Evolutionary conservation across 2,113 vertebrate species (phyloP).

Genomic region (Excalfactoria chinensis): DNA sequence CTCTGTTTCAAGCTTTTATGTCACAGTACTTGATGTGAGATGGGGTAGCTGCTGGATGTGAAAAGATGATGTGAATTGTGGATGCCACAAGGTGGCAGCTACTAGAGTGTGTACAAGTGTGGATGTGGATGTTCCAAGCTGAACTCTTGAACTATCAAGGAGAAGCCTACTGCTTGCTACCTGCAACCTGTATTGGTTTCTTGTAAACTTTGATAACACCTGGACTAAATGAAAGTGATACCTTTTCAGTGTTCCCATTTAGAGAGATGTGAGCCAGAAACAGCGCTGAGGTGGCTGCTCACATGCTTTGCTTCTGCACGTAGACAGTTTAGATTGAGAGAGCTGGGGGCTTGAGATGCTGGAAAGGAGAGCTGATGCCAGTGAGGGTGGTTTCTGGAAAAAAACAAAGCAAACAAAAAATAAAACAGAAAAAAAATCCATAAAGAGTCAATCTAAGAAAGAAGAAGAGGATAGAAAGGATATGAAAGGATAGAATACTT

Average conservation of each 20-base stretch:
- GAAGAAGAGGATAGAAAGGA: background rate
- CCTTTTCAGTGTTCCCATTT: background rate
- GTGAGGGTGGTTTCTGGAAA: background rate
- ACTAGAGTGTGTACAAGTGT: rapidly evolving
- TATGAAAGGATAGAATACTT: background rate
- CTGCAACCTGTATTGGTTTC: background rate
- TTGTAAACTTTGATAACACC: background rate
- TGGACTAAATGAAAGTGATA: background rate
- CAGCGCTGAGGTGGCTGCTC: background rate
- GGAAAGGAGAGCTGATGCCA: background rate
- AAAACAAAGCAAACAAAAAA: no score
- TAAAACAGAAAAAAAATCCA: no score
- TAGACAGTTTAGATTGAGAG: background rate
- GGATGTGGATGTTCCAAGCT: rapidly evolving
- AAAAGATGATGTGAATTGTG: background rate
- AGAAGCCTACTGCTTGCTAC: background rate
- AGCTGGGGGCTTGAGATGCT: background rate
- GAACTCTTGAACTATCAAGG: background rate
- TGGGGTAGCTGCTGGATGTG: background rate
- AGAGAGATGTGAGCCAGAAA: background rate
- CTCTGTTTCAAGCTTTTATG: background rate
- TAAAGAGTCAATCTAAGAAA: background rate
- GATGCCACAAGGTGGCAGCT: background rate
- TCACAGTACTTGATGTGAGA: background rate
- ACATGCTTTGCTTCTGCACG: background rate